These are phyloP conservation scores for Nephrotoma appendiculata DNA, from an alignment of 2,888 invertebrate genomes.

Conservation along the genomic window DNA sequence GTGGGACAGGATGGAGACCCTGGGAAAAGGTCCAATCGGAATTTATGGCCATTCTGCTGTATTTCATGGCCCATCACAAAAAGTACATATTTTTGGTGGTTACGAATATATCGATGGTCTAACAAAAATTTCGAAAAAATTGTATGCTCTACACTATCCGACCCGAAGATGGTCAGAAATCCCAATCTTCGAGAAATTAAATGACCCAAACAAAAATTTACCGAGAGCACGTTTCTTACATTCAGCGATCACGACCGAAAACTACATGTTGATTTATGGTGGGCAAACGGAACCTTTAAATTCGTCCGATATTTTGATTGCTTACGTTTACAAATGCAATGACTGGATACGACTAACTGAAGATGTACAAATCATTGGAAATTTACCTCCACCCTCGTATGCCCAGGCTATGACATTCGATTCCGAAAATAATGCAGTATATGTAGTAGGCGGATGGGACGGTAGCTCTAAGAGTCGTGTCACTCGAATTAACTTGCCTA, in stretches of 20 bases:
- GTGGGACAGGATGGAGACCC: constrained; percentile 54
- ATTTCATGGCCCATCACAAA: constrained; percentile 64
- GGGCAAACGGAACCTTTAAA: constrained; percentile 65
- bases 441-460: constrained; percentile 76
- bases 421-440: constrained; percentile 56
- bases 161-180: constrained; percentile 66
- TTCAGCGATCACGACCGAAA: constrained; percentile 74
- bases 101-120: constrained; percentile 56
- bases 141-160: constrained; percentile 59
- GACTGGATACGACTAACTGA: constrained; percentile 66
- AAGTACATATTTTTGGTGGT: constrained; percentile 84
- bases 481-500: constrained; percentile 60
- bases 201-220: constrained; percentile 39
- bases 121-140: constrained; percentile 55
- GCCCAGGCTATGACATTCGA: constrained; percentile 74
- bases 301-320: constrained; percentile 61
- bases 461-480: constrained; percentile 68
- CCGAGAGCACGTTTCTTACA: constrained; percentile 74
- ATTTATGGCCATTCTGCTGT: constrained; percentile 84
- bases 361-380: constrained; percentile 53
- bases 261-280: constrained; percentile 83
- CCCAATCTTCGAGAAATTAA: constrained; percentile 52
- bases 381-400: constrained; percentile 59
- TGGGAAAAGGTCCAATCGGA: constrained; percentile 55
- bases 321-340: constrained; percentile 80